Percentiles rank a stretch among this genome's conserved stretches.
These are phyloP conservation scores for Sphaerophoria rueppellii DNA, from an alignment of 2,888 invertebrate genomes.

Conservation along the genomic window DNA sequence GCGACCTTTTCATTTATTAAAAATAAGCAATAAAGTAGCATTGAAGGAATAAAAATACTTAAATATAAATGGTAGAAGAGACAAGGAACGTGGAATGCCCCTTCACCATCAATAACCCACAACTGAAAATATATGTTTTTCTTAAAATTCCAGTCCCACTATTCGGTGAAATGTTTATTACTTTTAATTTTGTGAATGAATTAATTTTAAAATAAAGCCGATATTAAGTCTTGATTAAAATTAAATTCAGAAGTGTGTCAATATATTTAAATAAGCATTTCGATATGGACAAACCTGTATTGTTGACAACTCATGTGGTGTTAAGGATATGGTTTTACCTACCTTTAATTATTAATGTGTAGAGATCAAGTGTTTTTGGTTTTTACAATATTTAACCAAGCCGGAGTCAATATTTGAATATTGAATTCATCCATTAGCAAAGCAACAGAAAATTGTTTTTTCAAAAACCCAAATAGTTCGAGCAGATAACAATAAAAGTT, in stretches of 20 bases:
- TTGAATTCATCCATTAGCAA: no score
- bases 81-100: not conserved
- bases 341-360: no score
- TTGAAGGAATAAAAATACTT: not conserved
- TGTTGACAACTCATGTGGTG: not conserved
- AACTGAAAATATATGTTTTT: conserved; percentile 14
- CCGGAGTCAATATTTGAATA: no score
- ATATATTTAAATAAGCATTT: not conserved
- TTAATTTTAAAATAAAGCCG: not conserved
- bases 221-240: not conserved
- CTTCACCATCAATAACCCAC: not conserved
- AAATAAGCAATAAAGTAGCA: no score
- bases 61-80: not conserved
- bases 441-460: no score
- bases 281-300: not conserved
- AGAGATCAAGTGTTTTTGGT: no score
- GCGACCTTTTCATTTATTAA: no score
- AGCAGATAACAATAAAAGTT: no score
- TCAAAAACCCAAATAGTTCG: no score
- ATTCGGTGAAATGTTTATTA: not conserved
- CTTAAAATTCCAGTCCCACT: not conserved
- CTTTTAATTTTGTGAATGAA: conserved; percentile 13
- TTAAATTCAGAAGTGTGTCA: conserved; percentile 8
- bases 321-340: not conserved
- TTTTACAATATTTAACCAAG: no score